Base-by-base conservation (phyloP, 2,888 invertebrate genomes). In the Laothoe populi region DNA sequence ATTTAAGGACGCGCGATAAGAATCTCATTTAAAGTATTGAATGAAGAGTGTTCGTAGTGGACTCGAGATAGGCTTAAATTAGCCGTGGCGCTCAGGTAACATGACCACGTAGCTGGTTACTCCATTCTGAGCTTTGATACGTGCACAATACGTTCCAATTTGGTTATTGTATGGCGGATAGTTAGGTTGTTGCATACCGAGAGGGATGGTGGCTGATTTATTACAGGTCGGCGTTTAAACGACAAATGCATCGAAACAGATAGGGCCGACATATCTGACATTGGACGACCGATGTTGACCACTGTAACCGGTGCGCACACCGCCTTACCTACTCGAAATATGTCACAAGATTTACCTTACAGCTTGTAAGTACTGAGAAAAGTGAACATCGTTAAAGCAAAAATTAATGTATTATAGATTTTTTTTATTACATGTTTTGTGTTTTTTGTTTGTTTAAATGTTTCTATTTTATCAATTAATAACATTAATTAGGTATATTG, bases 1-100 rank as follows among this genome's bases (percentile, higher is more conserved):
- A 92, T 92, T 92, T 91, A 92, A 91, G 91, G 91, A 90, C 83
- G 87, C 79, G 79, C 86, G 93, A 93, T 93, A 92, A 92, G 90
- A 90, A 93, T 93, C 93, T 93, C 90, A 92, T 92, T 92, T 93
- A 92, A 92, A 90, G 91, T 90, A 92, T 92, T 92, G 92, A 92
- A 92, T 92, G 92, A 92, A 91, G 90, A 92, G 92, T 92, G 92
- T 90, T 84, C 84, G 89, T 87, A 90, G 89, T 89, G 90, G 90
- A 87, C 85, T 88, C 83, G 87, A 92, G 92, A 92, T 92, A 92
- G 92, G 89, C 89, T 90, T 90, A 89, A 89, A 90, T 88, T 87
- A 85, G 78, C 78, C 71, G 63, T 66, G 53, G 40, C 38, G 1
- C 16, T 48, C 67, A 72, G 66, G 72, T 73, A 67, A 63, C 62